Conservation (phyloP, 2,797 vertebrate species). For the Heterohyrax brucei region DNA sequence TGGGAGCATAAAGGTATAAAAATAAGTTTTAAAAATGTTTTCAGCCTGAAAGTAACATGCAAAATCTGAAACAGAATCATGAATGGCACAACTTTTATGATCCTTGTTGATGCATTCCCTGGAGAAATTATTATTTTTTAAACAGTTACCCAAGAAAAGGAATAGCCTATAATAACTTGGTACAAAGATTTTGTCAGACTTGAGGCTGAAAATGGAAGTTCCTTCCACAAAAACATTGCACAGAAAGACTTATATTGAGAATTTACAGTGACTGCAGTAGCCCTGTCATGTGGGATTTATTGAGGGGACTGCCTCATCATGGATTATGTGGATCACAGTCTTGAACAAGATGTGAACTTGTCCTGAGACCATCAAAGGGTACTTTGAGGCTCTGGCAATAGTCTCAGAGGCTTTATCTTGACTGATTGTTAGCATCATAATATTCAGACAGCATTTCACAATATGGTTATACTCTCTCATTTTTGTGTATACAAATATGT, state of each 20-base stretch:
- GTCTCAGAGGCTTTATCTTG: not conserved
- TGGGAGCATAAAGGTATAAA: constrained; percentile 15
- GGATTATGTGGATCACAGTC: not conserved
- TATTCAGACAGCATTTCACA: constrained; percentile 11
- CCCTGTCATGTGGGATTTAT: not conserved
- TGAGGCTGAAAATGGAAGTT: constrained; percentile 60
- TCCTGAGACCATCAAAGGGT: constrained; percentile 80
- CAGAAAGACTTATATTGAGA: constrained; percentile 58
- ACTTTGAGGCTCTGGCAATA: constrained; percentile 70
- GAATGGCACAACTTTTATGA: constrained; percentile 42
- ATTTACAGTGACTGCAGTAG: constrained; percentile 30
- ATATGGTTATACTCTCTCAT: not conserved
- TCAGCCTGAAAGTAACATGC: constrained; percentile 67
- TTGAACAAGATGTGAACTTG: constrained; percentile 71
- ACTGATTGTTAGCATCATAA: not conserved
- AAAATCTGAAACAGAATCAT: constrained; percentile 72
- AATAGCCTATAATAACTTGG: constrained; percentile 56
- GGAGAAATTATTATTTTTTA: constrained; percentile 22
- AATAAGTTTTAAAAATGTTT: not conserved
- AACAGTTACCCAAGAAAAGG: constrained; percentile 62
- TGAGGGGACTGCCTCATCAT: not conserved
- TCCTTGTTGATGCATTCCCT: constrained; percentile 36
- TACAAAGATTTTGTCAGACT: constrained; percentile 52
- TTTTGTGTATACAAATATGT: not conserved
- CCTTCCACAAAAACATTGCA: constrained; percentile 55